Evolutionary conservation across 2,797 vertebrate genomes (phyloP), one percentile per base, ranked within the genome.

Genomic region (Amblyraja radiata): DNA sequence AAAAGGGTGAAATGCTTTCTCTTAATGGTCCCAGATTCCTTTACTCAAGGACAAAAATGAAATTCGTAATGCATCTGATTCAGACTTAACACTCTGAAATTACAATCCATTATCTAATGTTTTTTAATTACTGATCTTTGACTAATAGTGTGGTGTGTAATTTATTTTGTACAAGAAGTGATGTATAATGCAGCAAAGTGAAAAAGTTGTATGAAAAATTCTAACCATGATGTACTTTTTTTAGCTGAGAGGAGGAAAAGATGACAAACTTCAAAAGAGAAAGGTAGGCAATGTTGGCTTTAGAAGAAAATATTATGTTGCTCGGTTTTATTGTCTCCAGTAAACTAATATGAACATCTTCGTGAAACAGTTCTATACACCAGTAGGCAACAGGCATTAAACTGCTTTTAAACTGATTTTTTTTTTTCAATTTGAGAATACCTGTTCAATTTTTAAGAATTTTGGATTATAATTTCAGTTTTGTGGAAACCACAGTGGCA

Each of bases 181-280:
- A 11, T 58, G 46, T 61, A 84, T 84, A 61, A 23, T 58, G 58
- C 54, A 84, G 54, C 54, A 58, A 84, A 58, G 46, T 54, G 81
- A 58, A 84, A 1, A 46, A 61, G 54, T 58, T 61, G 21, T 21
- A 18, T 84, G 23, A 84, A 78, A 23, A 7, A 25, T 6, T 84
- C 81, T 58, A 58, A 92, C 76, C 39, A 92, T 76, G 68, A 10
- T 74, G 36, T 91, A 39, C 32, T 91, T 74, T 84, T 39, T 92
- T 92, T 76, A 92, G 90, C 90, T 92, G 73, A 92, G 90, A 76
- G 90, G 90, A 74, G 90, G 90, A 92, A 92, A 92, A 36, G 90
- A 92, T 92, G 90, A 92, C 46, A 92, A 92, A 92, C 90, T 92
- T 92, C 90, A 76, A 76, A 92, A 76, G 46, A 76, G 90, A 13